phyloP scores from a whole-genome alignment of 2,113 vertebrate species.

The Pelvicachromis taeniatus region DNA sequence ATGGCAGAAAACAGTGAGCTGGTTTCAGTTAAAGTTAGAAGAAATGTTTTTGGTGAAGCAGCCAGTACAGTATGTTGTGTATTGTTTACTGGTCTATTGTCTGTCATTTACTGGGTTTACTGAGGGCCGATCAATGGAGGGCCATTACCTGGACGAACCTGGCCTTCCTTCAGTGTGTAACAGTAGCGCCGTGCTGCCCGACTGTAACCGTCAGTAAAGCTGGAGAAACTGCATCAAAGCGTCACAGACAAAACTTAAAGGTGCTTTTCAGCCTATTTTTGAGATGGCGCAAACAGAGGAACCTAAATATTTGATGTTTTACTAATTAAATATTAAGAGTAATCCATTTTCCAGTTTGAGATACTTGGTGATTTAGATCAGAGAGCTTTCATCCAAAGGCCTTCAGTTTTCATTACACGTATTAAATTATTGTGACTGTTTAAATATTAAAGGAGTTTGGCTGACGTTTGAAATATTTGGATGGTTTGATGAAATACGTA shows the following conservation, averaged over 20 bases:
- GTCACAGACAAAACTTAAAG: not conserved
- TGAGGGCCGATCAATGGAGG: too few species aligned
- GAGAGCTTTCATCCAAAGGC: not conserved
- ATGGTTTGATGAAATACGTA: not conserved
- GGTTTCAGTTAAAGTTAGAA: too few species aligned
- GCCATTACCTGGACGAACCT: not conserved
- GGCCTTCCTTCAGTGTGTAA: not conserved
- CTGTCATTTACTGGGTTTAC: not conserved
- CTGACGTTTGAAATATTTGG: not conserved
- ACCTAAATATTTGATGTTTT: not conserved
- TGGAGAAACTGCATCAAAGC: not conserved
- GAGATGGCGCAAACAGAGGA: not conserved
- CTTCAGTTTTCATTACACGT: not conserved
- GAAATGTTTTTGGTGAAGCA: not conserved
- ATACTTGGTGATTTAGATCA: not conserved
- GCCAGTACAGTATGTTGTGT: not conserved
- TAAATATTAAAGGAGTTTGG: not conserved
- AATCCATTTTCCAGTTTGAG: not conserved
- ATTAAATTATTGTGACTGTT: accelerated
- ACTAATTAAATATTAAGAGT: not conserved
- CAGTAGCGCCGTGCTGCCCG: not conserved
- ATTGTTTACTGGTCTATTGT: not conserved
- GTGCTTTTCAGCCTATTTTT: not conserved
- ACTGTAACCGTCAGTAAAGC: not conserved
- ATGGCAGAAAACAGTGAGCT: too few species aligned